These are phyloP conservation scores for Australoheros facetus DNA, from an alignment of 2,797 vertebrate species.

Conservation along the genomic window DNA sequence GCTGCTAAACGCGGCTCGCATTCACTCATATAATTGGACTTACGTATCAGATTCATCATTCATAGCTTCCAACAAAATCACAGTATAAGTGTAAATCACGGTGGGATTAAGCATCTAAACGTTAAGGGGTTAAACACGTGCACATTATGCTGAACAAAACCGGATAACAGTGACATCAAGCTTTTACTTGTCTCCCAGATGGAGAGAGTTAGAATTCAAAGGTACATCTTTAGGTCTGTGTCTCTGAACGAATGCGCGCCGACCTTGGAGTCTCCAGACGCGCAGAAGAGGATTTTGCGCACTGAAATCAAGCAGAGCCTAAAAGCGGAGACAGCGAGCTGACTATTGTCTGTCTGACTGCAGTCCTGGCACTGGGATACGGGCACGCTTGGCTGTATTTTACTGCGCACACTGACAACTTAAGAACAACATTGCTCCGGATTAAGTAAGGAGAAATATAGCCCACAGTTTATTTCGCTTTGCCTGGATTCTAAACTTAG, in stretches of 20 bases:
- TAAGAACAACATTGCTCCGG: not conserved
- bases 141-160: conserved; percentile 30
- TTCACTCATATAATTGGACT: not conserved
- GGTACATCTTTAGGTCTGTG: conserved; percentile 27
- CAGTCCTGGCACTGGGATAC: conserved; percentile 38
- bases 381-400: conserved; percentile 29
- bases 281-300: conserved; percentile 65
- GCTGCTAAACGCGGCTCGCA: not conserved
- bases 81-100: not conserved
- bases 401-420: not conserved
- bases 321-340: conserved; percentile 44
- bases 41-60: not conserved
- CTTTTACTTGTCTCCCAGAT: conserved; percentile 33
- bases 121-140: conserved; percentile 58
- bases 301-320: conserved; percentile 50
- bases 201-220: conserved; percentile 41
- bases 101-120: not conserved
- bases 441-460: conserved; percentile 7
- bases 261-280: conserved; percentile 62
- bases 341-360: conserved; percentile 34
- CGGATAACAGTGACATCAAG: conserved; percentile 40
- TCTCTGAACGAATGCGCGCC: conserved; percentile 48
- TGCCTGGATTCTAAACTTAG: conserved; percentile 42
- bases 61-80: conserved; percentile 8
- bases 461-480: conserved; percentile 18